phyloP scores from a whole-genome alignment of 2,888 invertebrate species.

The Agriopis leucophaearia region DNA sequence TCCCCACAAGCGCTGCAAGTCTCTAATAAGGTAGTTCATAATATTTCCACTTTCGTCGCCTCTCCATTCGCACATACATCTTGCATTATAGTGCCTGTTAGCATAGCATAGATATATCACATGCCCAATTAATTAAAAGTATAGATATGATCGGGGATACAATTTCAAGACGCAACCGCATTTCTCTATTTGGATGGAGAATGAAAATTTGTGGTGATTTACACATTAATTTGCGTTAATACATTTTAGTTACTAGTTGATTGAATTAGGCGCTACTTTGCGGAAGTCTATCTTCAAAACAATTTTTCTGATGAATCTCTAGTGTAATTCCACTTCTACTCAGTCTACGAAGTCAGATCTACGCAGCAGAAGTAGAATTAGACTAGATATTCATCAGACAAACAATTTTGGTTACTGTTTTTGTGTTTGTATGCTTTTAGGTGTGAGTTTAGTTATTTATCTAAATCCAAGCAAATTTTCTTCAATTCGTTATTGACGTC shows the following conservation, averaged over 20 bases:
- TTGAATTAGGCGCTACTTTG: too few species aligned
- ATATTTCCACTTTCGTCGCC: conserved; percentile 27
- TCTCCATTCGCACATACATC: conserved; percentile 30
- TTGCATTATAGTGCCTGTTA: conserved; percentile 16
- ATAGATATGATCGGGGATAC: conserved; percentile 40
- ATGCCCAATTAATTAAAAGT: conserved; percentile 50
- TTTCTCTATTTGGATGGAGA: not conserved
- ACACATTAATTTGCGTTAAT: not conserved
- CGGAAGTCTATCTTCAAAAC: too few species aligned
- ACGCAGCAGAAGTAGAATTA: too few species aligned
- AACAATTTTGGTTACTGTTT: too few species aligned
- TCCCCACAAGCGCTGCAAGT: conserved; percentile 3
- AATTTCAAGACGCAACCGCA: conserved; percentile 30
- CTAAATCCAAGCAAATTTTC: too few species aligned
- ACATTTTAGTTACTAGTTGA: not conserved
- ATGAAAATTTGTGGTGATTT: conserved; percentile 1
- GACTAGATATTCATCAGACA: too few species aligned
- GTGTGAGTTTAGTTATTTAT: too few species aligned
- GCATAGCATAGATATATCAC: conserved; percentile 14
- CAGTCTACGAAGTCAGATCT: too few species aligned
- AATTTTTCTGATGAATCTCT: too few species aligned
- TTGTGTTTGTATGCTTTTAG: too few species aligned
- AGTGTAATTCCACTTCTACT: too few species aligned
- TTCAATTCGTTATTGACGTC: too few species aligned
- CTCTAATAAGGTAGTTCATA: conserved; percentile 25